Percentiles rank a stretch among this genome's conserved stretches.
These are phyloP conservation scores for Sinelater perroti DNA, from an alignment of 2,888 invertebrate species.

Conservation along the genomic window DNA sequence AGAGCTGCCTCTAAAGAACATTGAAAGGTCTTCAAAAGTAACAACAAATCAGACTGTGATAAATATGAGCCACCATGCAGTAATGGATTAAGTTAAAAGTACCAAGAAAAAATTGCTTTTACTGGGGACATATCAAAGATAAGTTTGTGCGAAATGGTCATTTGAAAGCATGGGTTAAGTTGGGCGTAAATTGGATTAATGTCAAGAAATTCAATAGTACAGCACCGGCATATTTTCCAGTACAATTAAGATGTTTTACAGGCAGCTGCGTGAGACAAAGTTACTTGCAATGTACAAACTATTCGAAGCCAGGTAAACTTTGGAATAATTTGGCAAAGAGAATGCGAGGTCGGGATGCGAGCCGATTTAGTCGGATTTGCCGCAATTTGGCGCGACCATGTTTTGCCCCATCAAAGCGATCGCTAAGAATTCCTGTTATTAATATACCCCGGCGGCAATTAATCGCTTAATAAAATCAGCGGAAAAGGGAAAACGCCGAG, in stretches of 20 bases:
- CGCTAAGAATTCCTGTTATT: conserved; percentile 22
- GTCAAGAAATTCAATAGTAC: too few relatives aligned
- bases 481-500: conserved; percentile 15
- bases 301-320: conserved; percentile 4
- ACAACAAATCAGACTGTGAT: too few relatives aligned
- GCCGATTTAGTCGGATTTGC: conserved; percentile 18
- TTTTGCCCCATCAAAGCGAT: conserved; percentile 12
- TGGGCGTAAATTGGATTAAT: too few relatives aligned
- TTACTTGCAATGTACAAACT: neutral
- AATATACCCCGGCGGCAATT: conserved; percentile 23
- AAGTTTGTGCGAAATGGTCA: too few relatives aligned
- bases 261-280: neutral
- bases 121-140: too few relatives aligned
- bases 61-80: too few relatives aligned
- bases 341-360: neutral
- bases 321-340: neutral
- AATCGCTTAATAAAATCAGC: conserved; percentile 23
- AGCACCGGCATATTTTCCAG: too few relatives aligned
- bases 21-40: too few relatives aligned
- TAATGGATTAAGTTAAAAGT: too few relatives aligned
- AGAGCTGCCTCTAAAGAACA: too few relatives aligned
- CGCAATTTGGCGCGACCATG: conserved; percentile 16
- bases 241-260: neutral
- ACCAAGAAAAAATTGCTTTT: too few relatives aligned
- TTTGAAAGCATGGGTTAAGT: too few relatives aligned